Base-by-base conservation (phyloP, 2,888 invertebrate genomes). In the Odontothrips loti region DNA sequence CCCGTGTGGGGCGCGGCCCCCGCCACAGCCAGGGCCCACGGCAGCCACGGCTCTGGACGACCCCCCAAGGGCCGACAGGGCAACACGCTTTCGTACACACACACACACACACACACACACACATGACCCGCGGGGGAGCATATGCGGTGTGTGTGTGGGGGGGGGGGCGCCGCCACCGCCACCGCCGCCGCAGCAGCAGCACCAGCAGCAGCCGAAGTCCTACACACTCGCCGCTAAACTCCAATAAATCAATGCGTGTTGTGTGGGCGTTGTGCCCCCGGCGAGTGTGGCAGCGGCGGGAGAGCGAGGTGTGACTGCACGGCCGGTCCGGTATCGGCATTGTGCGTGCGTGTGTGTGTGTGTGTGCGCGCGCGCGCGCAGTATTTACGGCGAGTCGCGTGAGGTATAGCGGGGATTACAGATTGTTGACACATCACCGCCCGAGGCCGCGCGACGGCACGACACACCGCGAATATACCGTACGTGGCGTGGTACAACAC, bases 161-260 rank as follows among this genome's bases (percentile, higher is more conserved):
- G 34, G 34, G n/a, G n/a, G n/a, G n/a, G n/a, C n/a, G n/a, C n/a
- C n/a, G n/a, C n/a, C n/a, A n/a, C n/a, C n/a, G n/a, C n/a, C n/a
- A n/a, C n/a, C n/a, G n/a, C n/a, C n/a, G n/a, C n/a, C n/a, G n/a
- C n/a, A n/a, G n/a, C n/a, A n/a, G n/a, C n/a, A n/a, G n/a, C n/a
- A n/a, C n/a, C 34, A 23, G 23, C 68, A 23, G 68, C 23, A 27
- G 23, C 8, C 68, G 27, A 75, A 75, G 68, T 75, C 68, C 68
- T 27, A 75, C 68, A 75, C 58, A 15, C 58, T 58, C 58, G 17
- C 68, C 68, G 23, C 68, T 75, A 75, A 75, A 75, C 68, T 75
- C 68, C 68, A 75, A 75, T 75, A 75, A 75, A 75, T 75, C 68
- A 75, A 75, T 75, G 68, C 23, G 58, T 58, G 58, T 20, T 75